These are phyloP conservation scores for Archips crataeganus DNA, from an alignment of 2,888 invertebrate genomes.

Conservation along the genomic window DNA sequence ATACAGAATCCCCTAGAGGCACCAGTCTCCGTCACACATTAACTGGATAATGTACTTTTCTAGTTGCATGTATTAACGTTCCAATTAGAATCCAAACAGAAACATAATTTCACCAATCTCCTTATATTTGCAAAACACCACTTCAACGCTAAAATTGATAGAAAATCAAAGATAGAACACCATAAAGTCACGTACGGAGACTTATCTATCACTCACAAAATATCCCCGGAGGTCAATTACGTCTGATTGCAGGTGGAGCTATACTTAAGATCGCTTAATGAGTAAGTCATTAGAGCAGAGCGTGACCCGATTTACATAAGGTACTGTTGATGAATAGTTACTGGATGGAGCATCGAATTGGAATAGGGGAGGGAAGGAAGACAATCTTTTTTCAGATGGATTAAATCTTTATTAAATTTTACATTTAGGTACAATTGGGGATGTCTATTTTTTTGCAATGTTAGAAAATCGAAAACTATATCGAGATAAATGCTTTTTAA, in stretches of 20 bases:
- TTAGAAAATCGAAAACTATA: too few species aligned
- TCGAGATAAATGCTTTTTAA: too few species aligned
- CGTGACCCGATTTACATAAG: constrained; percentile 63
- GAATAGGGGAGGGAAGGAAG: not conserved
- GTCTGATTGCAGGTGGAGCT: constrained; percentile 58
- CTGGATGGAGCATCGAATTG: constrained; percentile 36
- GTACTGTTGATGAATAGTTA: constrained; percentile 27
- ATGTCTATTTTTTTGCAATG: too few species aligned
- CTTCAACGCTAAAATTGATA: not conserved
- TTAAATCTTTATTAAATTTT: too few species aligned
- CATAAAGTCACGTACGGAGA: constrained; percentile 38
- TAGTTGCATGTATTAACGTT: too few species aligned
- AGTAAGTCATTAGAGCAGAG: constrained; percentile 62
- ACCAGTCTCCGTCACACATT: too few species aligned
- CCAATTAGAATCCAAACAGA: not conserved
- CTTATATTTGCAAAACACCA: not conserved
- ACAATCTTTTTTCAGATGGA: too few species aligned
- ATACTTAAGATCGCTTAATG: constrained; percentile 65
- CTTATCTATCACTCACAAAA: constrained; percentile 38
- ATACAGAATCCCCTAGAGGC: too few species aligned
- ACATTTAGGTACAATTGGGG: too few species aligned
- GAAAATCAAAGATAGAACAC: constrained; percentile 29
- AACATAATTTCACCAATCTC: not conserved
- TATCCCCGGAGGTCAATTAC: constrained; percentile 55
- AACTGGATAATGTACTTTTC: too few species aligned